phyloP scores from a whole-genome alignment of 2,888 invertebrate genomes.

The Andrena bucephala region DNA sequence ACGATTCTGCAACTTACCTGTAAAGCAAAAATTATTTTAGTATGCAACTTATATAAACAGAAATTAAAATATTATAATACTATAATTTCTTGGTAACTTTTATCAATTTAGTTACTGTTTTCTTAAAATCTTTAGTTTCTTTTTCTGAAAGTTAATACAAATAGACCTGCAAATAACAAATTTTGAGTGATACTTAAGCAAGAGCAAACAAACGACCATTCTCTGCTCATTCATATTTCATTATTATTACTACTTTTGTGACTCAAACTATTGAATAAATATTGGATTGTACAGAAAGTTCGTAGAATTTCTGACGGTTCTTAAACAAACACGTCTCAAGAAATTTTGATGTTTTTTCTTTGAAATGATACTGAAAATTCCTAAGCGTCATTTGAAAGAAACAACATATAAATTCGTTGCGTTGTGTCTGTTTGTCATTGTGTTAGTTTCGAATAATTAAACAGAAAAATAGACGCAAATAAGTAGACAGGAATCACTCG shows the following conservation, averaged over 20 bases:
- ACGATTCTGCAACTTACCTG: slow-evolving; percentile 33
- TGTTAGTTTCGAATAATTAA: not conserved
- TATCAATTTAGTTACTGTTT: not conserved
- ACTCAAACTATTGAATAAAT: not conserved
- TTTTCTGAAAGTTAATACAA: too few species aligned
- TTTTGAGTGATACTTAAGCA: too few species aligned
- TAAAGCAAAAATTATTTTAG: slow-evolving; percentile 19
- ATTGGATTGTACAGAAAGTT: too few species aligned
- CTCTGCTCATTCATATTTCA: not conserved
- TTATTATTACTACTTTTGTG: not conserved
- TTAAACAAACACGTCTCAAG: too few species aligned
- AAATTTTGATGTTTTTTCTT: too few species aligned
- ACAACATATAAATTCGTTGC: too few species aligned
- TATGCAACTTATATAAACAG: not conserved
- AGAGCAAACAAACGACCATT: not conserved
- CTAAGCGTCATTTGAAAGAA: too few species aligned
- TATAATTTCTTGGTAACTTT: not conserved
- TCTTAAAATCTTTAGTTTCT: too few species aligned
- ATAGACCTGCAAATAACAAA: too few species aligned
- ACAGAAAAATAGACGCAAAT: not conserved
- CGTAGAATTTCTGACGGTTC: too few species aligned
- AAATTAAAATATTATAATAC: not conserved
- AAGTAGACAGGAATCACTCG: slow-evolving; percentile 47
- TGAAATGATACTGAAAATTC: too few species aligned
- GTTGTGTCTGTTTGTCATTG: not conserved